Base-by-base conservation (phyloP, 1,140 invertebrate species). In the Rhyzopertha dominica region DNA sequence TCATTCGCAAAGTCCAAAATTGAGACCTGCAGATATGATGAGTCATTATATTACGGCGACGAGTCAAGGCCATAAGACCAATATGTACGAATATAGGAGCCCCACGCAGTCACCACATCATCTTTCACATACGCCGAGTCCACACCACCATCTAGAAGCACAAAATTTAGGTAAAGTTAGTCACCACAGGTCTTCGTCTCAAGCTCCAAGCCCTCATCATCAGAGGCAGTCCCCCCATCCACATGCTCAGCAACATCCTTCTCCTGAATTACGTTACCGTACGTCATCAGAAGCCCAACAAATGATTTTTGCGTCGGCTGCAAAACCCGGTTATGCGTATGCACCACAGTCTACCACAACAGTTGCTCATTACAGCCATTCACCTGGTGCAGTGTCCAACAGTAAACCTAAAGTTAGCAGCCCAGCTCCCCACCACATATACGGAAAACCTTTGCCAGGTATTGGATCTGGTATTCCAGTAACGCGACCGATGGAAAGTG, bases 341-440 rank as follows among this genome's bases (percentile, higher is more conserved):
- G n/a, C n/a, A n/a, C n/a, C n/a, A n/a, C n/a, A n/a, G n/a, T n/a
- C 30, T 16, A 10, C 39, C 7, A 40, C 45, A 1, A 48, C 59
- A 23, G 54, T 55, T 8, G 61, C 57, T 1, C 61, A 66, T 30
- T 66, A 67, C 50, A 57, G 62, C 9, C 50, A 58, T 1, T 60
- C 67, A 8, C 52, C 67, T 2, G 52, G 51, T 19, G 39, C 56
- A 13, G 26, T 45, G 16, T 46, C 51, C n/a, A 67, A 69, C 10
- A 72, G 74, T 0, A 85, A 85, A 57, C 78, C 82, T 2, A 86
- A 85, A 71, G 84, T 87, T 8, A 84, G 78, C 51, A 85, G 82
- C 61, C 85, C 85, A 3, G 82, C 84, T 35, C 82, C 84, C n/a
- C 80, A 78, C 26, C 82, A 88, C 49, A 80, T 87, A 41, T 86